Evolutionary conservation across 2,797 vertebrate genomes (phyloP).

Genomic region (Enteromius trimaculatus): DNA sequence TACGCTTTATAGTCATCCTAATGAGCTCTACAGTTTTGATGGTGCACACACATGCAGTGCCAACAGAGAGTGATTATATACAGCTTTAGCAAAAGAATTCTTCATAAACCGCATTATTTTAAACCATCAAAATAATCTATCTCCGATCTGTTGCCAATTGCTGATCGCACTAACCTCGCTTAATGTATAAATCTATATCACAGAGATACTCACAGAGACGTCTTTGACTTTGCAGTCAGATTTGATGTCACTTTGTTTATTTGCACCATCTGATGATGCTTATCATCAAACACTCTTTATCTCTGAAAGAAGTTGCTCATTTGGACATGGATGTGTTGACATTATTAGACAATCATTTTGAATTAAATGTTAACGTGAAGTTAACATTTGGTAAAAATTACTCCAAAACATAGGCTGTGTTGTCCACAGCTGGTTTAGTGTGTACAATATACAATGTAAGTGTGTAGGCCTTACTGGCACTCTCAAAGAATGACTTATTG

Average conservation of each 20-base stretch:
- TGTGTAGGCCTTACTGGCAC: neutral
- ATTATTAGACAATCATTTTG: neutral
- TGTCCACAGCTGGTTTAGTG: neutral
- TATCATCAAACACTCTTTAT: neutral
- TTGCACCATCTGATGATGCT: neutral
- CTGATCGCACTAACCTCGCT: constrained; percentile 59
- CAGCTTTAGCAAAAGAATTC: constrained; percentile 78
- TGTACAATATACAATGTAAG: neutral
- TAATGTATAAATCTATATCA: constrained; percentile 3
- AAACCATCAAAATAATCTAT: constrained; percentile 82
- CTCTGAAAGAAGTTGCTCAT: neutral
- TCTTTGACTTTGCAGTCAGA: neutral
- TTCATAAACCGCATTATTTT: constrained; percentile 79
- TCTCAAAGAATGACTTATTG: constrained; percentile 6
- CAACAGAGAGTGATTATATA: constrained; percentile 75
- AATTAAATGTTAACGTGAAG: neutral
- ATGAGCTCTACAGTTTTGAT: constrained; percentile 58
- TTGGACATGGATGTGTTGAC: neutral
- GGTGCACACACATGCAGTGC: constrained; percentile 64
- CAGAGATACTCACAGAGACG: neutral
- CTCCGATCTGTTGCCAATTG: constrained; percentile 74
- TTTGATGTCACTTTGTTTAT: constrained; percentile 5
- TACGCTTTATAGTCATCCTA: constrained; percentile 58
- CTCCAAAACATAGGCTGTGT: neutral
- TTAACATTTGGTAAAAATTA: neutral